Percentiles rank a stretch among this genome's conserved stretches.
phyloP scores from a whole-genome alignment of 2,797 vertebrate genomes.

The Cuculus canorus region DNA sequence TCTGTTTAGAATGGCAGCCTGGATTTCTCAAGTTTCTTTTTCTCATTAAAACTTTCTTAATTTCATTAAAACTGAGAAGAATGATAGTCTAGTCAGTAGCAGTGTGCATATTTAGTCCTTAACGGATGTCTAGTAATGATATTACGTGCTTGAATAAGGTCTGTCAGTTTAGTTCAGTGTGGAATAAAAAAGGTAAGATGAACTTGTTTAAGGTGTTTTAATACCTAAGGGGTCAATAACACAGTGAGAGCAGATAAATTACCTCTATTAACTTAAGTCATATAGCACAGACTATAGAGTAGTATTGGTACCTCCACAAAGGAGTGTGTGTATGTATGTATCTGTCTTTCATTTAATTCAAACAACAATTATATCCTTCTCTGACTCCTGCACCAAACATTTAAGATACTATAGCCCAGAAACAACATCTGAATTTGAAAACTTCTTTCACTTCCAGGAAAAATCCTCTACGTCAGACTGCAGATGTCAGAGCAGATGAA shows the following conservation, averaged over 20 bases:
- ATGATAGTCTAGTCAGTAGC: neutral
- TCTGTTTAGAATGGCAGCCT: neutral
- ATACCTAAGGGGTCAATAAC: neutral
- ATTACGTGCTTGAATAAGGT: neutral
- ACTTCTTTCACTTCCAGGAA: neutral
- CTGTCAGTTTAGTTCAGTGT: neutral
- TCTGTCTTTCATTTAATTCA: neutral
- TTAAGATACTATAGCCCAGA: neutral
- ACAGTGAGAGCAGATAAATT: neutral
- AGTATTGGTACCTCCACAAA: neutral
- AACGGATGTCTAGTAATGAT: neutral
- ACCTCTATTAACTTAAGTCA: neutral
- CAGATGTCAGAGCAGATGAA: neutral
- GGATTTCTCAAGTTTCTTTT: neutral
- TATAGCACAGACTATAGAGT: neutral
- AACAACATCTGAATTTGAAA: neutral
- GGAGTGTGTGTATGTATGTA: accelerated
- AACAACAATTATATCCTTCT: neutral
- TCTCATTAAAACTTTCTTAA: neutral
- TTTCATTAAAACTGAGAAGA: neutral
- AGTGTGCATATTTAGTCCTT: neutral
- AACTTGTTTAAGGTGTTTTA: neutral
- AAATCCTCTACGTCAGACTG: neutral
- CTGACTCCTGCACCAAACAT: neutral
- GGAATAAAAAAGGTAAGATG: neutral